These are phyloP conservation scores for Atrina japonica DNA, from an alignment of 2,888 invertebrate genomes.

Conservation along the genomic window DNA sequence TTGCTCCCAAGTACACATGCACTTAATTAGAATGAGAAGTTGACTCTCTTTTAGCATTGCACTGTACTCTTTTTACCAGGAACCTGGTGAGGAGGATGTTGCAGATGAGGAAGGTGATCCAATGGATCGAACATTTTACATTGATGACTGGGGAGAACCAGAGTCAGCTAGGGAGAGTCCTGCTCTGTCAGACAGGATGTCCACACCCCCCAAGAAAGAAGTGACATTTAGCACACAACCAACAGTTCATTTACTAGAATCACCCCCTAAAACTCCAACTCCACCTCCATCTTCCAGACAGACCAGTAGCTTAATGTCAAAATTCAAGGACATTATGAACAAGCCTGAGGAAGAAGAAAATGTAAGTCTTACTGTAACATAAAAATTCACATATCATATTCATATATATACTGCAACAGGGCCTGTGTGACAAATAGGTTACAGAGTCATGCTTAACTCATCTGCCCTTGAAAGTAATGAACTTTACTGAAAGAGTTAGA, in stretches of 20 bases:
- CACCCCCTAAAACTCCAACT: slow-evolving; percentile 15
- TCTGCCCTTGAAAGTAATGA: no score
- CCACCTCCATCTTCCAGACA: slow-evolving; percentile 26
- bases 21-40: no score
- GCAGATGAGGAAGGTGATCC: slow-evolving; percentile 47
- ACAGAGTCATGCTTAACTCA: background rate
- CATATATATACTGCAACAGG: background rate
- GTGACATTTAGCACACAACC: slow-evolving; percentile 38
- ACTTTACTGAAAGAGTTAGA: no score
- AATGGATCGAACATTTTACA: slow-evolving; percentile 36
- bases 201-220: slow-evolving; percentile 50
- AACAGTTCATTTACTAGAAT: slow-evolving; percentile 41
- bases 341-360: slow-evolving; percentile 26
- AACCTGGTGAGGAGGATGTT: slow-evolving; percentile 34
- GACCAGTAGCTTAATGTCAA: slow-evolving; percentile 62
- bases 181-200: slow-evolving; percentile 43
- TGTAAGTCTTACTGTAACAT: background rate
- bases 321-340: slow-evolving; percentile 69
- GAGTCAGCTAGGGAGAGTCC: slow-evolving; percentile 48
- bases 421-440: background rate
- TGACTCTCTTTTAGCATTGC: no score
- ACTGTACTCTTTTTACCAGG: slow-evolving; percentile 3
- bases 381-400: background rate
- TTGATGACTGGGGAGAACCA: slow-evolving; percentile 64
- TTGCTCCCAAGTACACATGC: no score